Evolutionary conservation across 35 echinoderm and acorn worm genomes (phyloP).

Genomic region (Ophioderma brevispina): DNA sequence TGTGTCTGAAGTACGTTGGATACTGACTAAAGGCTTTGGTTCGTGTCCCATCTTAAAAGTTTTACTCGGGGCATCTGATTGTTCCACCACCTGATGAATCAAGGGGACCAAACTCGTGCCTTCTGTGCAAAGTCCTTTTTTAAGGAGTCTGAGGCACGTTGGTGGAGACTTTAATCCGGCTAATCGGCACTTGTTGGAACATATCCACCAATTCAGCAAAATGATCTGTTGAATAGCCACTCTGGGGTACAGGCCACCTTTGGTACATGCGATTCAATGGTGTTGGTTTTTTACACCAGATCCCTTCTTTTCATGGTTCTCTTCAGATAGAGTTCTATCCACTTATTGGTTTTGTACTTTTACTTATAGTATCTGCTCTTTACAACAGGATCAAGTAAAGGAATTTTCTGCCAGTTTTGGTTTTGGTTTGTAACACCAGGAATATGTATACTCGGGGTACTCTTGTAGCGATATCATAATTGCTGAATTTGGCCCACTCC

Average conservation of each 20-base stretch:
- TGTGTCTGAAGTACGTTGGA: conserved; percentile 76
- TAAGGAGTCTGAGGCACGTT: conserved; percentile 61
- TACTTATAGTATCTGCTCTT: too few relatives aligned
- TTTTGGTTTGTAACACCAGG: conserved; percentile 82
- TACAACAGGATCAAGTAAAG: too few relatives aligned
- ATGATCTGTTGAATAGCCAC: conserved; percentile 15
- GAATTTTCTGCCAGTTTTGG: too few relatives aligned
- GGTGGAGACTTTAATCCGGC: conserved; percentile 51
- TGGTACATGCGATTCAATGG: too few relatives aligned
- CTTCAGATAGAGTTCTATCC: too few relatives aligned
- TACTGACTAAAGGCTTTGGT: conserved; percentile 85
- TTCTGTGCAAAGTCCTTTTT: conserved; percentile 69
- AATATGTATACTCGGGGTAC: conserved; percentile 85
- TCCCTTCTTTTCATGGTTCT: too few relatives aligned
- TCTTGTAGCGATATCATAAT: conserved; percentile 70
- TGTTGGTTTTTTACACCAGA: too few relatives aligned
- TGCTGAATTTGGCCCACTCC: conserved; percentile 84
- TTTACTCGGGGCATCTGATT: background rate
- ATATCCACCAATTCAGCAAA: conserved; percentile 85
- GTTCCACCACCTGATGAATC: background rate
- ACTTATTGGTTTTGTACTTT: too few relatives aligned
- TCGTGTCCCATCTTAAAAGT: conserved; percentile 67
- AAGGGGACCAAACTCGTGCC: conserved; percentile 77
- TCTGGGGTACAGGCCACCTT: background rate
- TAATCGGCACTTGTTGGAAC: conserved; percentile 72